Percentiles rank a stretch among this genome's conserved stretches.
phyloP scores from a whole-genome alignment of 2,797 vertebrate genomes.

The Alectoris magna region DNA sequence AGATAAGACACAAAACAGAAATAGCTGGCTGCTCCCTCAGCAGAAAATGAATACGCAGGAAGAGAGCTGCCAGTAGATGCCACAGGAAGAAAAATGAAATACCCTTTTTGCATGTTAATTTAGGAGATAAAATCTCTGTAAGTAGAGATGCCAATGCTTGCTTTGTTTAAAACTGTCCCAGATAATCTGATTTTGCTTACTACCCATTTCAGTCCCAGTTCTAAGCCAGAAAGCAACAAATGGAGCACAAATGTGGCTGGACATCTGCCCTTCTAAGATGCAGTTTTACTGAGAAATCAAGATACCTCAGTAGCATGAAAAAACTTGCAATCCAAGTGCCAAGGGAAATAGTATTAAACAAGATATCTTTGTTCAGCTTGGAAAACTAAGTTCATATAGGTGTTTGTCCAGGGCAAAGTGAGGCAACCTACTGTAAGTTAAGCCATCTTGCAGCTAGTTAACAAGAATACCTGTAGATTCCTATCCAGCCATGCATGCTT shows the following conservation, averaged over 20 bases:
- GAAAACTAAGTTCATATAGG: background rate
- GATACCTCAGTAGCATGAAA: background rate
- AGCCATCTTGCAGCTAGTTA: background rate
- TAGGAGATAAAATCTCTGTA: background rate
- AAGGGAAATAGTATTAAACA: background rate
- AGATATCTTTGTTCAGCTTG: background rate
- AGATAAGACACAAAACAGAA: background rate
- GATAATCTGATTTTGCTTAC: background rate
- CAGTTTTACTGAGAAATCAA: background rate
- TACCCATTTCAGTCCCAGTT: background rate
- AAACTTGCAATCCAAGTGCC: background rate
- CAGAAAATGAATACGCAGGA: background rate
- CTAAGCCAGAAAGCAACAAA: background rate
- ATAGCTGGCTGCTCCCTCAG: background rate
- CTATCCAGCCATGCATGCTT: background rate
- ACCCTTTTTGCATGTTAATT: background rate
- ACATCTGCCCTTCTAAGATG: background rate
- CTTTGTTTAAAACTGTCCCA: background rate
- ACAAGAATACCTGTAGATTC: background rate
- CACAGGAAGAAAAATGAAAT: background rate
- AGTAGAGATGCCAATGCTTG: background rate
- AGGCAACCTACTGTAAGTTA: background rate
- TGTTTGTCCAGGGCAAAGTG: background rate
- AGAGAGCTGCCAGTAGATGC: background rate
- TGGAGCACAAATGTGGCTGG: background rate